Evolutionary conservation across 2,797 vertebrate genomes (phyloP), one percentile per base, ranked within the genome.

Genomic region (Argyrosomus regius): DNA sequence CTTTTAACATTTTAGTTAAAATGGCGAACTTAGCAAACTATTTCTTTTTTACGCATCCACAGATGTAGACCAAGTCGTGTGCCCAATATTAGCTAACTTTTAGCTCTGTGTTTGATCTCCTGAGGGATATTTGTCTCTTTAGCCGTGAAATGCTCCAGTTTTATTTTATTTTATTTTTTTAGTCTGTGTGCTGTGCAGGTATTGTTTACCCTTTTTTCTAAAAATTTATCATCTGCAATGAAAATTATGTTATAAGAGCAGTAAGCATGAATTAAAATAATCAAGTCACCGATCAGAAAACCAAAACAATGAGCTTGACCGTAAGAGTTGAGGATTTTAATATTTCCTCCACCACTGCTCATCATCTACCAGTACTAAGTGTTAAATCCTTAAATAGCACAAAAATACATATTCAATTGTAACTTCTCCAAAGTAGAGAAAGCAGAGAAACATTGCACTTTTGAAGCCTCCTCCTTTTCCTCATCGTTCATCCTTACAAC

Each of bases 341-440:
- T 20, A 1, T 5, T 16, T 72, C 70, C 26, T 5, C 39, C n/a
- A 58, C 46, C 16, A 18, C 67, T 50, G 35, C 20, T 56, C 20
- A 35, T 17, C 60, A 22, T 56, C 39, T 35, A 45, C 22, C 39
- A 16, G 43, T n/a, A 48, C 17, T 71, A 52, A 62, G 18, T 57
- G 7, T 71, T 14, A 65, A 1, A 60, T 18, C 28, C 12, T 31
- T 52, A 20, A 66, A 52, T 31, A 62, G 7, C 41, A 39, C 14
- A 45, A 35, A 78, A 75, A 76, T 50, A 80, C 52, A 77, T 13
- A 14, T 70, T 70, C 22, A 69, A 39, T 56, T 61, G 1, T 14
- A 60, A 54, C 50, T 75, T 18, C 53, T 76, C 68, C n/a, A 72
- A 76, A 82, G 31, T 16, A 28, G 66, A 72, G 62, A 3, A 72